Evolutionary conservation across 92 coral and sea anemone species (phyloP), one percentile per base, ranked within the genome.

Genomic region (Zoanthus solanderi): DNA sequence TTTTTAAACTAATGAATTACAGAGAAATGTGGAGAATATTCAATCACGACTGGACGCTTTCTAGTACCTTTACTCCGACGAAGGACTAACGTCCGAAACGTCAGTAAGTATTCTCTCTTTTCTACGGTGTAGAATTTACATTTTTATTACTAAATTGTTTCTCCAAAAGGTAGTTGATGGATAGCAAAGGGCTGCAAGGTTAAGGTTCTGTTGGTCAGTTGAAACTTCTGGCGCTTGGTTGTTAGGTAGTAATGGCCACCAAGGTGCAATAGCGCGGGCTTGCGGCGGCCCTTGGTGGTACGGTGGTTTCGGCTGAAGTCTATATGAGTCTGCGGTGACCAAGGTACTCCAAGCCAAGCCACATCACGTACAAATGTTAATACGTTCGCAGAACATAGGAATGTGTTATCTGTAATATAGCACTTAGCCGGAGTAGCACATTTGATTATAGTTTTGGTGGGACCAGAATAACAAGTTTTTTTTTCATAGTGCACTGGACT

Each of bases 181-280:
- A 78, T 54, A 11, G 46, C 73, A 47, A 86, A 28, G 14, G 76
- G 89, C 56, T 52, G 56, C 11, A 52, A 52, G 69, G 18, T n/a
- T 16, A 74, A 1, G 37, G 88, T 85, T n/a, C 72, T 16, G 16
- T 76, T 84, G 46, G 45, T 29, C 18, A 84, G 80, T 44, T 23
- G 78, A 23, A 84, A 9, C 6, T 37, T 45, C 17, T 84, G 88
- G 8, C 57, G 52, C 67, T 30, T 57, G 69, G 88, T 84, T 1
- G 83, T 42, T 14, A 76, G 47, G 46, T 75, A 86, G 89, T 60
- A 76, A 3, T 79, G 84, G 12, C 89, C 77, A 0, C 84, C 89
- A 61, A 86, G 89, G 76, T 86, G 83, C 14, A 86, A 65, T 42
- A 76, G 60, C 3, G 84, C 73, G 1, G 58, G 84, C 7, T 8